Evolutionary conservation across 2,888 invertebrate species (phyloP), one percentile per base, ranked within the genome.

Genomic region (Helleia helle): DNA sequence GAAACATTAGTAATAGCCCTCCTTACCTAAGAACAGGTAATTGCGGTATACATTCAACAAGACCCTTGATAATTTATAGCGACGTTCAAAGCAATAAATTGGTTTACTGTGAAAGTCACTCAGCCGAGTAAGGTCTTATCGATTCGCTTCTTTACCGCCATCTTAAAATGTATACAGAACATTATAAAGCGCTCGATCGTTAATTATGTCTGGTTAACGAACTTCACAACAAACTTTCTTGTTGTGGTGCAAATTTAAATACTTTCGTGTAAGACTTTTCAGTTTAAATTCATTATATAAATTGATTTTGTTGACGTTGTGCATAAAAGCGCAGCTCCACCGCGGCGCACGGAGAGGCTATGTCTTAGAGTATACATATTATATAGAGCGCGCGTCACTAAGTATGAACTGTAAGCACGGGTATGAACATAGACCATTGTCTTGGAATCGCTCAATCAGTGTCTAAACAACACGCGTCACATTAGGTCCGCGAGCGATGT

Each of bases 131-230:
- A 39, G 40, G 25, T 36, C 27, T 41, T 44, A 58, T 56, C 58
- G 54, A 55, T 61, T 51, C 29, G 42, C 40, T 36, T 26, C 44
- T 51, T 53, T 51, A 54, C 50, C 55, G 52, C 47, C 48, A 46
- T 52, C 52, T 54, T 48, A 56, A 55, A 55, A 52, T 52, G 49
- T 54, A 50, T 49, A 43, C 47, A 51, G 44, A 51, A 50, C 41
- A 24, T 39, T 11, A 13, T 36, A 22, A 34, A 36, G 39, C 17
- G 18, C 24, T 39, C 5, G 24, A 39, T 29, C 30, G 24, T 22
- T 14, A 39, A 18, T 30, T 11, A 40, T 14, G 12, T 34, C 12
- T 18, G 7, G 11, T 6, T 22, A 22, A 5, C 8, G 22, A 22
- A 22, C 7, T 22, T 22, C 15, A 4, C 8, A 22, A 5, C 5